Percentiles rank a stretch among this genome's conserved stretches.
These are phyloP conservation scores for Dromococcyx pavoninus DNA, from an alignment of 2,797 vertebrate species.

Conservation along the genomic window DNA sequence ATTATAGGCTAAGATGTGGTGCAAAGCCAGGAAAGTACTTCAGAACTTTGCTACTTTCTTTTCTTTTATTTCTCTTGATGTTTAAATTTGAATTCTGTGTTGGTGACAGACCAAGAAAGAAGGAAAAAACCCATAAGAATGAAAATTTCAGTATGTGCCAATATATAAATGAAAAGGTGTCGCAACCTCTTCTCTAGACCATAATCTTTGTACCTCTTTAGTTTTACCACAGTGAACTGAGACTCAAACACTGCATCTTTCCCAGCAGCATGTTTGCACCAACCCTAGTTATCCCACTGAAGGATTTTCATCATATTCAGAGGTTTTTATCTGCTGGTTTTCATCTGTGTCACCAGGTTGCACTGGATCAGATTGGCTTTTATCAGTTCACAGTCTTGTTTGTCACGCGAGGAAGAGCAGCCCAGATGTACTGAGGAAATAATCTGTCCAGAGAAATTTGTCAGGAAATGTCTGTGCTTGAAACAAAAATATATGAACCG, in stretches of 20 bases:
- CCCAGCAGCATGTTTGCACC: not conserved
- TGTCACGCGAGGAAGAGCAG: not conserved
- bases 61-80: not conserved
- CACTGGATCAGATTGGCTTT: not conserved
- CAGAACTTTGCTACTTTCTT: not conserved
- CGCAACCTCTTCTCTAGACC: not conserved
- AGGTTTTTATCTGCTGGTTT: constrained; percentile 17
- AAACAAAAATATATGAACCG: not conserved
- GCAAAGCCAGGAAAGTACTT: not conserved
- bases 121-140: not conserved
- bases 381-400: not conserved
- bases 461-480: not conserved
- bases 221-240: not conserved
- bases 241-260: not conserved
- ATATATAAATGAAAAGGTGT: not conserved
- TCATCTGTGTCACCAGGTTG: constrained; percentile 3
- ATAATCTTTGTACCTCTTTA: not conserved
- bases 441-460: not conserved
- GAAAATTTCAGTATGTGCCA: constrained; percentile 12
- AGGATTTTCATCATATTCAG: constrained; percentile 23
- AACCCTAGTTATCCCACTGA: not conserved
- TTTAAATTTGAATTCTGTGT: constrained; percentile 18
- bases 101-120: not conserved
- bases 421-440: not conserved
- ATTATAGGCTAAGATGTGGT: not conserved